A percentile compares a stretch with the other conserved stretches of the same genome.
Evolutionary conservation across 2,113 vertebrate species (phyloP).

Genomic region (Prolemur simus): DNA sequence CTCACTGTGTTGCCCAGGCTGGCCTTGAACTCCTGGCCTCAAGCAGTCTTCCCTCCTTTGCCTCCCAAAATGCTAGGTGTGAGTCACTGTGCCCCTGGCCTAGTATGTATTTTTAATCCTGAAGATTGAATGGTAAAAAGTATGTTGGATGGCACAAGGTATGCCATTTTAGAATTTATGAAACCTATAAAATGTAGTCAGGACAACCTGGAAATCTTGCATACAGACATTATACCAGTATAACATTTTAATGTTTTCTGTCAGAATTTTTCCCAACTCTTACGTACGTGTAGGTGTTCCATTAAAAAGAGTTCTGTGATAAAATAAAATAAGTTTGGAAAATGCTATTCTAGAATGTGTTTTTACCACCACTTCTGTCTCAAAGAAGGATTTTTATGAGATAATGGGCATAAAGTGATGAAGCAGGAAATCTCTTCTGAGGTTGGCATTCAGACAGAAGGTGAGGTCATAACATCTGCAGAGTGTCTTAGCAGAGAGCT

Average conservation of each 20-base stretch:
- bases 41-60: too few relatives aligned
- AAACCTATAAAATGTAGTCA: neutral
- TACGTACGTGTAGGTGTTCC: neutral
- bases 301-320: neutral
- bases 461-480: constrained; percentile 43
- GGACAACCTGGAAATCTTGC: neutral
- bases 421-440: constrained; percentile 64
- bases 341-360: constrained; percentile 43
- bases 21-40: too few relatives aligned
- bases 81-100: too few relatives aligned
- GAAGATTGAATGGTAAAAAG: constrained; percentile 21
- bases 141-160: neutral
- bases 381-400: constrained; percentile 46
- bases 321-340: constrained; percentile 33
- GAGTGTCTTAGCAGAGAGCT: constrained; percentile 26
- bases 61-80: too few relatives aligned
- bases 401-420: constrained; percentile 53
- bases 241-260: constrained; percentile 22
- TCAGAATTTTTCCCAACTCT: constrained; percentile 29
- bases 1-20: too few relatives aligned
- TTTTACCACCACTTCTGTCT: constrained; percentile 44
- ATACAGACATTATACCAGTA: neutral
- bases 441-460: constrained; percentile 33
- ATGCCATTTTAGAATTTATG: constrained; percentile 25
- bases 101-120: constrained; percentile 41